Evolutionary conservation across 2,797 vertebrate genomes (phyloP).

Genomic region (Aplochiton taeniatus): DNA sequence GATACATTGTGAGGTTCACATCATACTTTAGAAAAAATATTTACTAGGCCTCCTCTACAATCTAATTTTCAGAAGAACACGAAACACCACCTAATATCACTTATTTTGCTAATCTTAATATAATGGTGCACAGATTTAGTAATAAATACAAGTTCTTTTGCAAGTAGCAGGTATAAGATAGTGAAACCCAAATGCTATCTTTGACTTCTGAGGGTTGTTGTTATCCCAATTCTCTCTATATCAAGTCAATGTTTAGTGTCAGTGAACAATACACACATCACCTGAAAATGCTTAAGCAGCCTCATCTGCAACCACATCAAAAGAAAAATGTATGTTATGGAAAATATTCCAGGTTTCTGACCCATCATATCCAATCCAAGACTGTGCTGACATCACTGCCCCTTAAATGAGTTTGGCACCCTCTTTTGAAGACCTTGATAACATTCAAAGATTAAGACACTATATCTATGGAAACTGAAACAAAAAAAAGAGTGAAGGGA

Average conservation of each 20-base stretch:
- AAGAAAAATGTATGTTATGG: no score
- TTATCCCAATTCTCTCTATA: no score
- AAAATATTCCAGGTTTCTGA: no score
- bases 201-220: no score
- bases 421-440: no score
- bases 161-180: neutral
- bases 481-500: conserved; percentile 5
- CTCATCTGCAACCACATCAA: no score
- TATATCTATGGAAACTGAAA: neutral
- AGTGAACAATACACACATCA: neutral
- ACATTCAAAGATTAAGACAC: no score
- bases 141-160: no score
- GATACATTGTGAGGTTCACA: conserved; percentile 37
- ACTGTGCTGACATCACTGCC: neutral
- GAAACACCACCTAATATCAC: conserved; percentile 3
- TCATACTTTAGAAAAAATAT: conserved; percentile 21
- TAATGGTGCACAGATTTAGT: neutral
- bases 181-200: neutral
- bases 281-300: neutral
- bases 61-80: conserved; percentile 35
- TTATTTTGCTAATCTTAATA: neutral
- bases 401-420: neutral
- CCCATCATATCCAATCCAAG: neutral
- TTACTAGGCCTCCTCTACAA: conserved; percentile 18
- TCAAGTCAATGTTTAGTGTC: neutral